phyloP scores from a whole-genome alignment of 2,888 invertebrate genomes.

The Rhabditoides inermis region DNA sequence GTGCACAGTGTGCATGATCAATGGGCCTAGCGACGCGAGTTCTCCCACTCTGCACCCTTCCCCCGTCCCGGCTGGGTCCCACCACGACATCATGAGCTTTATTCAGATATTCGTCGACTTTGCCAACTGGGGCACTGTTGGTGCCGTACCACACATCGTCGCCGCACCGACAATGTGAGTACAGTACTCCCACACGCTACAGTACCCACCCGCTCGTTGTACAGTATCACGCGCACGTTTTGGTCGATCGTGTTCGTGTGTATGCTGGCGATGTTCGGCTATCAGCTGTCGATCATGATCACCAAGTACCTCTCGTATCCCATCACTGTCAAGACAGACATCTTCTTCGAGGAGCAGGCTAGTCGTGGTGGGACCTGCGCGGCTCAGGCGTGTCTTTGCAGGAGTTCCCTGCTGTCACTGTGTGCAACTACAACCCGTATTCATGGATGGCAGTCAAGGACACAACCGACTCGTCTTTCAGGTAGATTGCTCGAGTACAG shows the following conservation, averaged over 20 bases:
- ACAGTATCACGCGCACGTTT: conserved; percentile 18
- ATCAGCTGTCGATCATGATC: conserved; percentile 27
- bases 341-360: conserved; percentile 22
- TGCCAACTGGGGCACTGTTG: conserved; percentile 34
- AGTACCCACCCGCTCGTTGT: neutral
- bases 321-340: conserved; percentile 21
- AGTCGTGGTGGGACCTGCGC: no score
- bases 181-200: no score
- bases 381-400: no score
- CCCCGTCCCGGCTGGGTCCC: no score
- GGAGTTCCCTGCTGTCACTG: conserved; percentile 28
- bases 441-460: no score
- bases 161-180: conserved; percentile 21
- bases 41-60: no score
- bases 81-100: no score
- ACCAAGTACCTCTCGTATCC: conserved; percentile 26
- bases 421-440: conserved; percentile 35
- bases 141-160: conserved; percentile 28
- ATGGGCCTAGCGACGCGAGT: no score
- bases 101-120: conserved; percentile 30
- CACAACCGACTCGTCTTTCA: no score
- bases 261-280: conserved; percentile 20
- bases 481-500: no score
- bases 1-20: no score
- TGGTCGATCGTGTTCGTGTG: conserved; percentile 23